Conservation (phyloP, 1,140 invertebrate species). For the Vanessa atalanta region DNA sequence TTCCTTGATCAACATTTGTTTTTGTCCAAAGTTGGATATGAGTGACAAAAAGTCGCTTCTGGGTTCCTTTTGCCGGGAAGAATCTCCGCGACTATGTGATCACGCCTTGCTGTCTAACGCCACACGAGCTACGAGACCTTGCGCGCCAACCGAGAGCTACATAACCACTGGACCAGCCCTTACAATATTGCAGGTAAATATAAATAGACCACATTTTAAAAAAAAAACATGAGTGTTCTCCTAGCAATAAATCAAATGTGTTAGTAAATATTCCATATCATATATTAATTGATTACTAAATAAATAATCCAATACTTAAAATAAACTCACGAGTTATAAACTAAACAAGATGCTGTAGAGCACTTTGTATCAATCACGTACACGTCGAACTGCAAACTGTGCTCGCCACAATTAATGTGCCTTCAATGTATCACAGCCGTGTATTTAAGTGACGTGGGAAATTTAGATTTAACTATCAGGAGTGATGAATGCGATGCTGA, state of each 20-base stretch:
- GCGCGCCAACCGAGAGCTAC: constrained; percentile 88
- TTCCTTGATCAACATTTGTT: constrained; percentile 15
- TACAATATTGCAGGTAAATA: constrained; percentile 83
- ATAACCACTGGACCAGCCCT: constrained; percentile 86
- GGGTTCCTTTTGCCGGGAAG: constrained; percentile 89
- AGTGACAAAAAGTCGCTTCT: constrained; percentile 80
- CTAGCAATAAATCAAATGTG: no score
- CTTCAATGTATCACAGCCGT: constrained; percentile 29
- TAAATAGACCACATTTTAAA: no score
- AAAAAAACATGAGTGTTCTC: no score
- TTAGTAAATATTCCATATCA: not conserved
- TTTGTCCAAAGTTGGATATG: constrained; percentile 66
- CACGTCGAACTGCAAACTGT: constrained; percentile 30
- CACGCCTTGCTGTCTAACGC: constrained; percentile 88
- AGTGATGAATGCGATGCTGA: not conserved
- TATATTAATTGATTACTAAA: not conserved
- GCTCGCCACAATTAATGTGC: constrained; percentile 38
- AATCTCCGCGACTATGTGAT: constrained; percentile 87
- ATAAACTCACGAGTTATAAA: not conserved
- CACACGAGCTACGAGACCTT: constrained; percentile 87
- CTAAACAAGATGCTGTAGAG: constrained; percentile 31
- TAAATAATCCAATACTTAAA: not conserved
- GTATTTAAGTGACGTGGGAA: constrained; percentile 21
- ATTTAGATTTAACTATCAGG: constrained; percentile 16
- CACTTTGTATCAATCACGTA: constrained; percentile 39